Percentiles rank a stretch among this genome's conserved stretches.
These are phyloP conservation scores for Phylloscopus whistleri DNA, from an alignment of 2,113 vertebrate genomes.

Conservation along the genomic window DNA sequence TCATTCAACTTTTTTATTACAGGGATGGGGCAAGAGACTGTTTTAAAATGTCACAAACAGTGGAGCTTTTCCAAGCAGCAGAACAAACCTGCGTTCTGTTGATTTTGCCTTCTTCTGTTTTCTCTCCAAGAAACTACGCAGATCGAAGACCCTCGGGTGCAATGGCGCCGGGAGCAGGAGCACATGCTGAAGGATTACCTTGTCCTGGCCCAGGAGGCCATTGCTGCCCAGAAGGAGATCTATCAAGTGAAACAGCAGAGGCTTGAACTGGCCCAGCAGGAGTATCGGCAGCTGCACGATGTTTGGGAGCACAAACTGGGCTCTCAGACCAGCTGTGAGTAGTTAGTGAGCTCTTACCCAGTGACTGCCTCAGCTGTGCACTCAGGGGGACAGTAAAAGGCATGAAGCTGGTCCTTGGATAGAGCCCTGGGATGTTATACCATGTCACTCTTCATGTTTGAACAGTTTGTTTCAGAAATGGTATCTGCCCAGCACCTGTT, in stretches of 20 bases:
- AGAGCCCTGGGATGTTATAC: background rate
- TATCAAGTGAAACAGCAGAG: constrained; percentile 97
- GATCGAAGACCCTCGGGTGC: constrained; percentile 94
- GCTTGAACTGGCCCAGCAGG: constrained; percentile 91
- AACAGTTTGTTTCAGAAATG: background rate
- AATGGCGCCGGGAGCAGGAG: constrained; percentile 95
- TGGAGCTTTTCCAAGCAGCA: background rate
- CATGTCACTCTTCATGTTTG: rapidly evolving
- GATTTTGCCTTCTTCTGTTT: background rate
- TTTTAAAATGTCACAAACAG: background rate
- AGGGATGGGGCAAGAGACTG: background rate
- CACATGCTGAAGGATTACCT: constrained; percentile 96
- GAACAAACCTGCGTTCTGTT: background rate
- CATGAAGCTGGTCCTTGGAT: background rate
- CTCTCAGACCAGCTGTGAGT: constrained; percentile 96
- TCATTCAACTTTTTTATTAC: background rate
- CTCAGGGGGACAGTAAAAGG: background rate
- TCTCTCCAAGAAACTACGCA: constrained; percentile 85
- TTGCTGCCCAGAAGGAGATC: constrained; percentile 94
- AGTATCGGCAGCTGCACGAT: constrained; percentile 90
- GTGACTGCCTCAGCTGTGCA: background rate
- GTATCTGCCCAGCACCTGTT: background rate
- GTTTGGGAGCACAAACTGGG: constrained; percentile 91
- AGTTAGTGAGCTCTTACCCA: background rate
- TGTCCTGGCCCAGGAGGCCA: constrained; percentile 88